Evolutionary conservation across 2,797 vertebrate genomes (phyloP), one percentile per base, ranked within the genome.

Genomic region (Notolepis coatsorum): DNA sequence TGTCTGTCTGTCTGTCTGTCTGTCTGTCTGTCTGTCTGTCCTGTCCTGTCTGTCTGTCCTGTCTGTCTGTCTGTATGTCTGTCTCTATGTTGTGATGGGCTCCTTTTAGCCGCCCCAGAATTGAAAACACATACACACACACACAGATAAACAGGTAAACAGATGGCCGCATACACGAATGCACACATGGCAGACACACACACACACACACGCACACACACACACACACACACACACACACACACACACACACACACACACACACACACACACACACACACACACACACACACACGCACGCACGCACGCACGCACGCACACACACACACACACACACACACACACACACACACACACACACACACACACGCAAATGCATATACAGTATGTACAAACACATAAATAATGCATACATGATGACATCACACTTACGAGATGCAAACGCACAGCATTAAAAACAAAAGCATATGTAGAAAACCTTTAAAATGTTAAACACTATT

Each of bases 161-260:
- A 55, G 52, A 69, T 35, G 43, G 41, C 27, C 35, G 15, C 35
- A 5, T n/a, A 24, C 20, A 45, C 42, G 24, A 3, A 24, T 51
- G 59, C 35, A 68, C 50, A 43, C 18, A 47, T 18, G 23, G 38
- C 58, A 52, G 6, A 50, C 71, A 35, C 58, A 18, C 67, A 21
- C 20, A 57, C 37, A 77, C 49, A 35, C 65, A 38, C 41, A 24
- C 51, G 55, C 54, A 62, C 68, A 74, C 68, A 61, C 60, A 49
- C 47, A 49, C 25, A 49, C 47, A 49, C 47, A 49, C 47, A 90
- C 93, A 93, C 93, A 93, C 92, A 91, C 93, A 93, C 91, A 90
- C 92, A 90, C 92, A 90, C 85, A 90, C 88, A 90, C 88, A 87
- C 92, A 64, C 56, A 68, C 60, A 78, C 65, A 42, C 50, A 38